phyloP scores from a whole-genome alignment of 2,888 invertebrate species.

The Cylloceria caligata region DNA sequence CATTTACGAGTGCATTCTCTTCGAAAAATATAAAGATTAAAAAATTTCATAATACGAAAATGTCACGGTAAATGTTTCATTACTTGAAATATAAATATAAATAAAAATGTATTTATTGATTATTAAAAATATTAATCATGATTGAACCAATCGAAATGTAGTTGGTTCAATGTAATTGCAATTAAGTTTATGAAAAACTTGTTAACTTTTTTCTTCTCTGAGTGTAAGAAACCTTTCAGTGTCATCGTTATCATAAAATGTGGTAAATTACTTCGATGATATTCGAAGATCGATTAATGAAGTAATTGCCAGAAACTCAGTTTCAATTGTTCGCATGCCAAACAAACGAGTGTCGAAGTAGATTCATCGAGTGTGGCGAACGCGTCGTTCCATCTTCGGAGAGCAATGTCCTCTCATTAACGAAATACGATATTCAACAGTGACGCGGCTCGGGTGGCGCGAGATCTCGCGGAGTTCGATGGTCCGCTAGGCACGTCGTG shows the following conservation, averaged over 20 bases:
- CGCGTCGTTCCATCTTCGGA: slow-evolving; percentile 31
- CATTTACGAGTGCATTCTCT: not conserved
- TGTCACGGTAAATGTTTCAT: not conserved
- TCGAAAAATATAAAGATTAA: not conserved
- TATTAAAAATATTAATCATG: no score
- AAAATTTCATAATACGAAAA: not conserved
- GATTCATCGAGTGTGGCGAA: not conserved
- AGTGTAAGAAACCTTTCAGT: no score
- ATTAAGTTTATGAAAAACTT: not conserved
- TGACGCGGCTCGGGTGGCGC: slow-evolving; percentile 43
- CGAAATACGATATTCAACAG: slow-evolving; percentile 70
- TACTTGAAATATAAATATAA: not conserved
- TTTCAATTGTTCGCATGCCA: not conserved
- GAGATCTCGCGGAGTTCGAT: slow-evolving; percentile 37
- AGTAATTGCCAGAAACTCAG: not conserved
- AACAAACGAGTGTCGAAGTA: not conserved
- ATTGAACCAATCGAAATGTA: no score
- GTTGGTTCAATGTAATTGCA: not conserved
- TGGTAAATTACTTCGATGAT: no score
- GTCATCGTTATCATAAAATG: no score
- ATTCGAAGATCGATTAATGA: not conserved
- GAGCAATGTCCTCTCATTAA: slow-evolving; percentile 70
- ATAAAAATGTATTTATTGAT: not conserved
- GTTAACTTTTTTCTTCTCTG: no score
- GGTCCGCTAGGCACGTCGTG: slow-evolving; percentile 64